Base-by-base conservation (phyloP, 1,140 invertebrate species). In the Orchestia grillus region DNA sequence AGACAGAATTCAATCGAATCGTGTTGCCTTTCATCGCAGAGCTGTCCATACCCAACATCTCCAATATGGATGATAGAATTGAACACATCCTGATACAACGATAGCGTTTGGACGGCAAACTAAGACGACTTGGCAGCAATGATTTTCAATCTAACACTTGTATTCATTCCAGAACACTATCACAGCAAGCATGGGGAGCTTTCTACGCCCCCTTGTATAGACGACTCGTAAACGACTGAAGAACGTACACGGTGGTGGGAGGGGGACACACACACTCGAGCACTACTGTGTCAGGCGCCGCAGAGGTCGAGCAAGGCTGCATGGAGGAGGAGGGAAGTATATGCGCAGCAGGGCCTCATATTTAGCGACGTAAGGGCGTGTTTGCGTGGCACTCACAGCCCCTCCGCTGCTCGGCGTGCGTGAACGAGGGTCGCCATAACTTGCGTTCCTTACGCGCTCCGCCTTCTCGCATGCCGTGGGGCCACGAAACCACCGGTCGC, bases 321-420 rank as follows among this genome's bases (percentile, higher is more conserved):
- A 36, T 77, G 15, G 62, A 3, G 28, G 47, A 53, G 47, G 62
- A 77, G 62, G 62, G 62, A 77, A 77, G 62, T 77, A 28, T 23
- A 77, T 77, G 62, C 28, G 62, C 47, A 53, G 47, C 47, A 19
- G 62, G 62, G 62, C 62, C 62, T 77, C 62, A 77, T 77, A 77
- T 77, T 90, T 90, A 90, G 88, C 88, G 88, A 90, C 36, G 88
- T 90, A 90, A 90, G 43, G 88, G 88, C n/a, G 41, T 42, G 88
- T 90, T 90, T 42, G 88, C 88, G 88, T 44, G 4, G n/a, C 88
- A 42, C 88, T 44, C 88, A 42, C 88, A 11, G 41, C 43, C 88
- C 41, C 88, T 90, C 88, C 11, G 62, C 36, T 77, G 62, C 62
- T 36, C 62, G 28, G 62, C 62, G 62, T 77, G 15, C 41, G n/a